Base-by-base conservation (phyloP, 1,140 invertebrate genomes). In the Macrocentrus cingulum region DNA sequence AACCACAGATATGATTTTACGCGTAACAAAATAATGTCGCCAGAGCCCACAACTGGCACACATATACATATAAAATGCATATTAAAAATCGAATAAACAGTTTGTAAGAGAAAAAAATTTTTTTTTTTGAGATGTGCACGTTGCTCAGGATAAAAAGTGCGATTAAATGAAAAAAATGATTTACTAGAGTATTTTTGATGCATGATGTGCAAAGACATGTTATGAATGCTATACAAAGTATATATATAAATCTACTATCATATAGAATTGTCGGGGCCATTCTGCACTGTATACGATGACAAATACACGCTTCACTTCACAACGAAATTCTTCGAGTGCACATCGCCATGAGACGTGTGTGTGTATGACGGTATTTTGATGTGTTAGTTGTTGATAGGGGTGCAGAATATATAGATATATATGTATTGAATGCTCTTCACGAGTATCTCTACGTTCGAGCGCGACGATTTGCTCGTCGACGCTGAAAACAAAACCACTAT, bases 391-490 rank as follows among this genome's bases (percentile, higher is more conserved):
- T 29, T n/a, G n/a, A n/a, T n/a, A n/a, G n/a, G n/a, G n/a, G n/a
- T n/a, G n/a, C n/a, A n/a, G n/a, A n/a, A n/a, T n/a, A n/a, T n/a
- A n/a, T n/a, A n/a, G n/a, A n/a, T n/a, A n/a, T 29, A 29, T 29
- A 29, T 29, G 25, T 39, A 11, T 39, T 11, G 29, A 6, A 39
- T 39, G 36, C 36, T 39, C 36, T n/a, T n/a, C 36, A 39, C 36
- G 36, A 39, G 36, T 39, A 39, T 39, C 36, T 39, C 3, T 39
- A 39, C 36, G 8, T 4, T 13, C 8, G 15, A 39, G 36, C 13
- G 36, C 36, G 13, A 39, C 36, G 36, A 39, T 39, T 39, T 39
- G 36, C 36, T 39, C 36, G 36, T 39, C 36, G 36, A 39, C 36
- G 36, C 13, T 39, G 36, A 39, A 39, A 39, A 39, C 36, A 39